Base-by-base conservation (phyloP, 2,797 vertebrate genomes). In the Australoheros facetus region DNA sequence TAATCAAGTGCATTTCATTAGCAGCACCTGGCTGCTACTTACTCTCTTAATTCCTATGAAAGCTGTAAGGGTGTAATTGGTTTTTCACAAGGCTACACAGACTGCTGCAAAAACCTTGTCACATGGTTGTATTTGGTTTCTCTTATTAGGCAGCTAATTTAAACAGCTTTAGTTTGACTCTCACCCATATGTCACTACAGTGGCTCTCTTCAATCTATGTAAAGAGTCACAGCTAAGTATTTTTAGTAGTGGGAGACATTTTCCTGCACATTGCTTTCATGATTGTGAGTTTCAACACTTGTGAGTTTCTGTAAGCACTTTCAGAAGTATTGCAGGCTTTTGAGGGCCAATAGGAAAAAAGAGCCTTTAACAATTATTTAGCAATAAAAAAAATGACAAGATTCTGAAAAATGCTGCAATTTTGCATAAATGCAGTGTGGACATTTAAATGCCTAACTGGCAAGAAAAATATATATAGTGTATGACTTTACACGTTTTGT, bases 221-320 rank as follows among this genome's bases (percentile, higher is more conserved):
- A 23, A 23, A 34, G n/a, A 39, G 48, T 37, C 4, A 42, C 42
- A 58, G 28, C 59, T 9, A n/a, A 51, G 37, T 76, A 78, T 58
- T 71, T 85, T 78, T 79, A 76, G 55, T 71, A 83, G 77, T 2
- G 12, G 17, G 32, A 70, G 58, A 79, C 77, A 84, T 85, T 88
- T 79, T 48, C 56, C 42, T 79, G 21, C 23, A 58, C 82, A 77
- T 73, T 87, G 78, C 76, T 69, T 73, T 57, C 42, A 48, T 58
- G 23, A 56, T 78, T 71, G 23, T 37, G 28, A 64, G 30, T 32
- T 28, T 56, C 19, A 32, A 39, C 32, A 45, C 19, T 45, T 51
- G 17, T 45, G 32, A 30, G 5, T 1, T 59, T 69, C 7, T 51
- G 51, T 73, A 5, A 58, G 11, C 34, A 82, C 66, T 56, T 78